phyloP scores from a whole-genome alignment of 2,888 invertebrate species.

The Ceratothoa steindachneri region DNA sequence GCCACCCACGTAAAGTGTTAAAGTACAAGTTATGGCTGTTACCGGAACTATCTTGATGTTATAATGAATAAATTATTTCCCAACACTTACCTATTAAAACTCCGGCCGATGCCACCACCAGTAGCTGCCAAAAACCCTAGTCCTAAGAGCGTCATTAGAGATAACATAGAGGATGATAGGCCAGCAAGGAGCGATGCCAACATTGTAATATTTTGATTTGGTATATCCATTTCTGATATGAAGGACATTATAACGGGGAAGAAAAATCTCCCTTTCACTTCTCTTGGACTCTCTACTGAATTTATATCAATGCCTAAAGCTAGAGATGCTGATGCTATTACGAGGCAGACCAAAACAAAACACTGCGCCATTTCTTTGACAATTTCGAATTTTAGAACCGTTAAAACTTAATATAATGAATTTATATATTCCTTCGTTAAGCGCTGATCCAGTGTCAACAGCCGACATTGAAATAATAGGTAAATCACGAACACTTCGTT shows the following conservation, averaged over 20 bases:
- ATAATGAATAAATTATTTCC: too few species aligned
- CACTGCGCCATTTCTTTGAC: background rate
- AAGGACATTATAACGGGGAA: background rate
- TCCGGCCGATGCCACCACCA: too few species aligned
- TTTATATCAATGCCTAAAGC: background rate
- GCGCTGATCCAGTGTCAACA: too few species aligned
- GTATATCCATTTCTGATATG: background rate
- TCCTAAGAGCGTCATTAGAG: background rate
- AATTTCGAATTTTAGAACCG: too few species aligned
- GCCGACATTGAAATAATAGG: too few species aligned
- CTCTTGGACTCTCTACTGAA: background rate
- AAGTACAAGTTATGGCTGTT: too few species aligned
- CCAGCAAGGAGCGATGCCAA: background rate
- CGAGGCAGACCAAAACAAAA: background rate
- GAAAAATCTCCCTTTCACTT: background rate
- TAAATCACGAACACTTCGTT: too few species aligned
- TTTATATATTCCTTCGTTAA: too few species aligned
- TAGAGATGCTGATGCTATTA: background rate
- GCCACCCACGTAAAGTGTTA: too few species aligned
- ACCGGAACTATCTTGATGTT: too few species aligned
- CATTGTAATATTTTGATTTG: background rate
- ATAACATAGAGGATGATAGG: background rate
- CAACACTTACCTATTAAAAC: too few species aligned
- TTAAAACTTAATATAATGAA: too few species aligned
- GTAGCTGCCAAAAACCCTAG: background rate